Evolutionary conservation across 2,888 invertebrate genomes (phyloP), one percentile per base, ranked within the genome.

Genomic region (Tortrix viridana): DNA sequence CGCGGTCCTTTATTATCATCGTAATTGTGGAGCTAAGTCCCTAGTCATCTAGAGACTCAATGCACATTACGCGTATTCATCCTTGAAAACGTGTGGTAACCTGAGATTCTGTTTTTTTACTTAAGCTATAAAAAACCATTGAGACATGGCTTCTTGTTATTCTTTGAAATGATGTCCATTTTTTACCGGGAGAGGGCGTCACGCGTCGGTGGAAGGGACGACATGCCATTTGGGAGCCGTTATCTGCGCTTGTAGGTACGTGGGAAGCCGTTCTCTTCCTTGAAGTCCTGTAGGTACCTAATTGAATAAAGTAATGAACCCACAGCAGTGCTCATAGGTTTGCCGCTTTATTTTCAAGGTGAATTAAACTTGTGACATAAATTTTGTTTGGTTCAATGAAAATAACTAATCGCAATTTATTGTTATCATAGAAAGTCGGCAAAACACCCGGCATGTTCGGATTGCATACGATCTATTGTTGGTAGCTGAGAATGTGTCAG

Each of bases 201-300:
- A 79, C 74, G 78, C 79, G 69, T 75, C 73, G 71, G 52, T 72
- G 72, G 62, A 52, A 72, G 7, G 69, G 73, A 47, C 54, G 48
- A 52, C 56, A 59, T 57, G 74, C 74, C 70, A 74, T 75, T 72
- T 62, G 72, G 74, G 58, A 69, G 73, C 78, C 79, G 79, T 80
- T 81, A 81, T 70, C 67, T 69, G 71, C 76, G 77, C 74, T 83
- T 84, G 82, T 77, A 81, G 80, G 81, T 74, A 68, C 65, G 69
- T 67, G 65, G 60, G 54, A 56, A 52, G 62, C 46, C 58, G 16
- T 20, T 38, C 47, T 41, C 16, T 46, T 16, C 44, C 32, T 48
- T 37, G 14, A 18, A 41, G 37, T 38, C 22, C 23, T 43, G 41
- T 23, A n/a, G 23, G 47, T 23, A 41, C 16, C 41, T 41, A n/a